Evolutionary conservation across 2,888 invertebrate species (phyloP).

Genomic region (Synergus gifuensis): DNA sequence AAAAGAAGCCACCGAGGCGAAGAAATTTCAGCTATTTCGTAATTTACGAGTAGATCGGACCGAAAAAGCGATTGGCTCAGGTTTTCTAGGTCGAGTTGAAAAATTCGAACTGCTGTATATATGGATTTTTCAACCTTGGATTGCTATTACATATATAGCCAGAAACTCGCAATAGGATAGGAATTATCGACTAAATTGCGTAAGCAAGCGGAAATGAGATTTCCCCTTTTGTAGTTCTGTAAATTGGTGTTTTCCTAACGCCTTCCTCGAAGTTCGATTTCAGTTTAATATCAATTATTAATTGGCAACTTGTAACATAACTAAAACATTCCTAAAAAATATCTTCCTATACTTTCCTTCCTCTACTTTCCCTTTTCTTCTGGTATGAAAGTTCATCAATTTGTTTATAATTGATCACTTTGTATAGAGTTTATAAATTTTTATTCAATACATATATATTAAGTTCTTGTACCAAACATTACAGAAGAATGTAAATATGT

Average conservation of each 20-base stretch:
- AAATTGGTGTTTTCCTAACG: constrained; percentile 43
- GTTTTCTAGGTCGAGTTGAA: constrained; percentile 56
- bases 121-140: constrained; percentile 50
- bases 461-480: neutral
- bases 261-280: constrained; percentile 3
- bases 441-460: neutral
- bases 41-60: constrained; percentile 59
- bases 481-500: neutral
- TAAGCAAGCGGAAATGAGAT: constrained; percentile 49
- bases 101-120: constrained; percentile 51
- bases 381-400: neutral
- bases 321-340: neutral
- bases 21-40: constrained; percentile 62
- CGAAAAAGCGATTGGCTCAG: constrained; percentile 51
- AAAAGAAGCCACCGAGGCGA: constrained; percentile 52
- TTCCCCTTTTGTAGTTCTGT: constrained; percentile 48
- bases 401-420: no score
- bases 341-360: neutral
- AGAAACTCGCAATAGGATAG: constrained; percentile 51
- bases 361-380: neutral
- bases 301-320: neutral
- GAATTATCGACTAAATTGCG: constrained; percentile 47
- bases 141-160: constrained; percentile 40
- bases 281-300: neutral
- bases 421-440: neutral